Conservation (phyloP, 2,797 vertebrate genomes). For the Syngnathus rostellatus region DNA sequence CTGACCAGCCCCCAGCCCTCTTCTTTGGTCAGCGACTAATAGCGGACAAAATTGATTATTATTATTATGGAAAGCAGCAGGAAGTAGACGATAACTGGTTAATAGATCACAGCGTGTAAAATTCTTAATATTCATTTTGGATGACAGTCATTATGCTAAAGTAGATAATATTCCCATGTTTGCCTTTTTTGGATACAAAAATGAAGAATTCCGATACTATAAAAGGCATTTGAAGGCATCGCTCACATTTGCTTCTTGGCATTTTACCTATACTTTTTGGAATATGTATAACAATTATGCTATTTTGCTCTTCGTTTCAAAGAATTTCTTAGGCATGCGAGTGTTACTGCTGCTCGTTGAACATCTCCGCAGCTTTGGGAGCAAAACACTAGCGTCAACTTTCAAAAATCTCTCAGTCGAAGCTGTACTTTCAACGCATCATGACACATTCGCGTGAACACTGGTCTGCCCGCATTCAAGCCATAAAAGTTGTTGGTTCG, state of each 20-base stretch:
- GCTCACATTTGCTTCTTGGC: too few species aligned
- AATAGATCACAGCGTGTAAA: background rate
- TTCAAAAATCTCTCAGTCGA: background rate
- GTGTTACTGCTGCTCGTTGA: background rate
- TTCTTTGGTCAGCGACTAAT: constrained; percentile 67
- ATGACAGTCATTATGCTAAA: too few species aligned
- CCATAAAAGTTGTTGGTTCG: background rate
- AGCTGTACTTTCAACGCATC: background rate
- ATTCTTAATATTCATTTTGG: background rate
- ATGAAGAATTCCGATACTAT: too few species aligned
- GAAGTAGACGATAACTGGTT: background rate
- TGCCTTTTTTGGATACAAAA: too few species aligned
- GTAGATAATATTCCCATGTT: too few species aligned
- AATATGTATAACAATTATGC: too few species aligned
- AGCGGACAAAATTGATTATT: background rate
- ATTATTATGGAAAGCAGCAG: background rate
- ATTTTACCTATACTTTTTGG: too few species aligned
- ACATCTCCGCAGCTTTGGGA: background rate
- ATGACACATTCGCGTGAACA: background rate
- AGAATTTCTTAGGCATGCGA: too few species aligned
- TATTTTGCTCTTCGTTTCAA: too few species aligned
- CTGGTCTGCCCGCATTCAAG: background rate
- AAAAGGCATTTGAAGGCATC: too few species aligned
- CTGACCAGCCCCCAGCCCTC: constrained; percentile 88
- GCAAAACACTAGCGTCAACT: background rate